Conservation (phyloP, 2,113 vertebrate genomes). For the Plotosus lineatus region DNA sequence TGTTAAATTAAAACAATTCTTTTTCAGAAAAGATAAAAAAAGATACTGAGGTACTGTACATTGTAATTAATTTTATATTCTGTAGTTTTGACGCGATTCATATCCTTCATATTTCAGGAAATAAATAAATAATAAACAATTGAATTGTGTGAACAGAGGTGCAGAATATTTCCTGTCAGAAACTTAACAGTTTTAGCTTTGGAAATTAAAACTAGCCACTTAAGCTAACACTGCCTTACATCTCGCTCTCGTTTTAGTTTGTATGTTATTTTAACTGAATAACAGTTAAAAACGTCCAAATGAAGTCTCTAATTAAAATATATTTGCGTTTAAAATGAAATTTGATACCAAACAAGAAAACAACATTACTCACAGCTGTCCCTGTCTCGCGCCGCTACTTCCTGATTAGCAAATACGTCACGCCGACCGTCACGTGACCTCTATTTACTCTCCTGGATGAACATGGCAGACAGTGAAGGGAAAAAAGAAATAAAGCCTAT, state of each 20-base stretch:
- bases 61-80: too few relatives aligned
- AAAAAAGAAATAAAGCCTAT: neutral
- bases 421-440: neutral
- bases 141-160: neutral
- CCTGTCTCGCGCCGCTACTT: constrained; percentile 19
- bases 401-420: constrained; percentile 7
- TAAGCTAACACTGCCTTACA: neutral
- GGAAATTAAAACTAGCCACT: neutral
- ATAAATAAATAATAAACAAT: too few relatives aligned
- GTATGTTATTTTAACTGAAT: neutral
- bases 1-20: too few relatives aligned
- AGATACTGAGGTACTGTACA: too few relatives aligned
- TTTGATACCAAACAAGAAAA: neutral
- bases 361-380: neutral
- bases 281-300: neutral
- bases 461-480: neutral
- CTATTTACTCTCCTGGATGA: neutral
- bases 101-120: too few relatives aligned
- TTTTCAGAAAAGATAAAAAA: too few relatives aligned
- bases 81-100: too few relatives aligned
- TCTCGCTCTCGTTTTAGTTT: neutral
- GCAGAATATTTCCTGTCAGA: neutral
- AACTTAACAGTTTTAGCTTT: neutral
- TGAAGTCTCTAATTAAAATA: neutral
- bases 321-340: neutral